These are phyloP conservation scores for Girardinichthys multiradiatus DNA, from an alignment of 2,113 vertebrate species.

Conservation along the genomic window DNA sequence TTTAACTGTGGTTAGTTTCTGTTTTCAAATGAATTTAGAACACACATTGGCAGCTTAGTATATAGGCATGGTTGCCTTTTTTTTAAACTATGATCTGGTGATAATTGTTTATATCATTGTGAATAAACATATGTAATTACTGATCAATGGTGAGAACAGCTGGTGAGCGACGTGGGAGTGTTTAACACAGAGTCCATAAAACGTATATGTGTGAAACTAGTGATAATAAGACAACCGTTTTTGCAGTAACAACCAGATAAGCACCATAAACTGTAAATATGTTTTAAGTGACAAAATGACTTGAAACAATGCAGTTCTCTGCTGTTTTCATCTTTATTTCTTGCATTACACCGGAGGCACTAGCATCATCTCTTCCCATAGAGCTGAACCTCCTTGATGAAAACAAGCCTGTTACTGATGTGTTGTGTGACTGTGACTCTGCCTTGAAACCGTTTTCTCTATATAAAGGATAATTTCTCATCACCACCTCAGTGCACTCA, in stretches of 20 bases:
- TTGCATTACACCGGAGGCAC: background rate
- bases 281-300: background rate
- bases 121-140: background rate
- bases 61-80: no score
- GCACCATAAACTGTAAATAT: background rate
- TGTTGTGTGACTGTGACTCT: constrained; percentile 39
- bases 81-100: background rate
- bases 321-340: background rate
- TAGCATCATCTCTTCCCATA: background rate
- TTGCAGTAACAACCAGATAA: background rate
- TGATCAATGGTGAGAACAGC: background rate
- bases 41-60: background rate
- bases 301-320: background rate
- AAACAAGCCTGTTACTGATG: background rate
- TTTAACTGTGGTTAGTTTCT: background rate
- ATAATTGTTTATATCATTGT: background rate
- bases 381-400: background rate
- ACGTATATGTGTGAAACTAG: background rate
- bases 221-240: background rate
- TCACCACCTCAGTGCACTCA: background rate
- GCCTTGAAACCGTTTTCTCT: constrained; percentile 7
- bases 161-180: background rate
- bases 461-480: constrained; percentile 11
- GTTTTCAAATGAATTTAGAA: background rate
- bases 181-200: background rate